Evolutionary conservation across 2,888 invertebrate genomes (phyloP).

Genomic region (Ectemnius continuus): DNA sequence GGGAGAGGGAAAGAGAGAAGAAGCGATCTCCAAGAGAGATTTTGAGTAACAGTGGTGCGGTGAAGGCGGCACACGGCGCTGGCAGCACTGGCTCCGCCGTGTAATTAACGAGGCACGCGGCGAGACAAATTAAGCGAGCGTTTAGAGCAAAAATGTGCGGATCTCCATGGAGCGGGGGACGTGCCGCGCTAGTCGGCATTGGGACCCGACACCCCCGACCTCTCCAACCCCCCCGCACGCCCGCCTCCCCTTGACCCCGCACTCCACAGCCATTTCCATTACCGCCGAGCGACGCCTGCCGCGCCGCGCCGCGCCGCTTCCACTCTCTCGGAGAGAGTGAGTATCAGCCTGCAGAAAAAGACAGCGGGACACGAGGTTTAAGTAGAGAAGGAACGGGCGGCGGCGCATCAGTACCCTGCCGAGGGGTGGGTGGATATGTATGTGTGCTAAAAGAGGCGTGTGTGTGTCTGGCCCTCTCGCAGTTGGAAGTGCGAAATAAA

Average conservation of each 20-base stretch:
- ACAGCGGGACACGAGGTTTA: neutral
- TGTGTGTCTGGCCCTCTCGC: neutral
- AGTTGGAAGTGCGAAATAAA: constrained; percentile 17
- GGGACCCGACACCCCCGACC: too few species aligned
- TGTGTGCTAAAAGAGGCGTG: too few species aligned
- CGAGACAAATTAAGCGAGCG: constrained; percentile 6
- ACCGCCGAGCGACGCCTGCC: neutral
- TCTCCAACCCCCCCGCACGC: too few species aligned
- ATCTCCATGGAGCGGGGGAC: neutral
- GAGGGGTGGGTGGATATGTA: too few species aligned
- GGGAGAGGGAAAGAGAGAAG: constrained; percentile 24
- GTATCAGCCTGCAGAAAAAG: neutral
- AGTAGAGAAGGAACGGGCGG: neutral
- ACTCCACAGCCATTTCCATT: constrained; percentile 11
- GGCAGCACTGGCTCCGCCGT: neutral
- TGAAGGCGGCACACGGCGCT: neutral
- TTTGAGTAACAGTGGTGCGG: constrained; percentile 3
- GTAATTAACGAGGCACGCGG: constrained; percentile 9
- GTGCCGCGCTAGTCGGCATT: too few species aligned
- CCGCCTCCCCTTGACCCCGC: too few species aligned
- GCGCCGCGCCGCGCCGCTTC: neutral
- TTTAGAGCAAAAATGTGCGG: constrained; percentile 1
- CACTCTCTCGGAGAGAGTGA: too few species aligned
- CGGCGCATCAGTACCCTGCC: too few species aligned
- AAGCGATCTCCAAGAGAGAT: neutral